phyloP scores from a whole-genome alignment of 2,113 vertebrate species.

The Tetraodon nigroviridis region DNA sequence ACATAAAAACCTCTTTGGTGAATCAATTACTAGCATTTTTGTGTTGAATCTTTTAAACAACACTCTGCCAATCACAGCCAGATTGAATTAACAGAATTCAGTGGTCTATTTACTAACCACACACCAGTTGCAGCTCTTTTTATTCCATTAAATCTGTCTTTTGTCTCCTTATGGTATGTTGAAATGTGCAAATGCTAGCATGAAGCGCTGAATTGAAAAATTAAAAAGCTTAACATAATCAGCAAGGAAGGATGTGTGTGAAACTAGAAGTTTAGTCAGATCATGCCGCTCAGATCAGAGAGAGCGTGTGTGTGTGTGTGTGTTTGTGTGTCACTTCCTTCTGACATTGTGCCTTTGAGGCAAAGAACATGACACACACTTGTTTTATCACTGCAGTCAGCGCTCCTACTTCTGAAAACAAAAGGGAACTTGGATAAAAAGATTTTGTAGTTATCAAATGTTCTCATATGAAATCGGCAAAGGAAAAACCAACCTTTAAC shows the following conservation, averaged over 20 bases:
- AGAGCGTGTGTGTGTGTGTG: not conserved
- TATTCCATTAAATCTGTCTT: too few relatives aligned
- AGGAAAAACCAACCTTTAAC: not conserved
- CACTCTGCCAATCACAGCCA: constrained; percentile 34
- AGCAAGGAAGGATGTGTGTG: constrained; percentile 71
- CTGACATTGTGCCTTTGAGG: constrained; percentile 38
- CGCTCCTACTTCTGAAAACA: constrained; percentile 5
- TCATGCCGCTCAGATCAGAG: too few relatives aligned
- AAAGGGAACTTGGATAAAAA: not conserved
- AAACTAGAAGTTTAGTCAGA: constrained; percentile 30
- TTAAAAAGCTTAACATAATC: constrained; percentile 58
- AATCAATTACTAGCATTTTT: constrained; percentile 28
- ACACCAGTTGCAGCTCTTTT: constrained; percentile 22
- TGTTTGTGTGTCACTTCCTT: constrained; percentile 57
- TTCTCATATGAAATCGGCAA: not conserved
- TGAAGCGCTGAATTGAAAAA: constrained; percentile 40
- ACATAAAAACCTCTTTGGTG: constrained; percentile 28
- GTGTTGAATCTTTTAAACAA: constrained; percentile 26
- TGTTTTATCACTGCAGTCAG: constrained; percentile 13
- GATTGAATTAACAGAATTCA: constrained; percentile 38
- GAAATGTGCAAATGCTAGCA: constrained; percentile 3
- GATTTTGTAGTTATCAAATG: too few relatives aligned
- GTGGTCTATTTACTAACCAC: constrained; percentile 19
- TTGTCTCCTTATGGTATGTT: not conserved
- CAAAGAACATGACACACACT: constrained; percentile 21